These are phyloP conservation scores for Akabosia matsudoensis DNA, from an alignment of 1,140 invertebrate species.

Conservation along the genomic window DNA sequence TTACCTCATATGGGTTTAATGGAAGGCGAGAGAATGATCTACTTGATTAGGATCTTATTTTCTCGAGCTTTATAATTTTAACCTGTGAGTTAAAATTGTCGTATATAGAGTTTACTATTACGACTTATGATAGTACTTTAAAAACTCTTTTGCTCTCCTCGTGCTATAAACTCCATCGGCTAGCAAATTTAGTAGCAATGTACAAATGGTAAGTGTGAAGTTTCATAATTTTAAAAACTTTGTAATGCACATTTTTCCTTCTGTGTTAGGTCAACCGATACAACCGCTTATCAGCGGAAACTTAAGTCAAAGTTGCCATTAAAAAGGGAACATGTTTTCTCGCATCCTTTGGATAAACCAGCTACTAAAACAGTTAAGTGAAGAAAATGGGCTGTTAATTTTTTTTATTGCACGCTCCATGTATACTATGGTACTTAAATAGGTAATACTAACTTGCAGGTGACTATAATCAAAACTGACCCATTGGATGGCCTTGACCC, in stretches of 20 bases:
- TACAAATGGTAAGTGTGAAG: not conserved
- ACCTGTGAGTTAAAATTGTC: too few relatives aligned
- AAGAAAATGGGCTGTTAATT: not conserved
- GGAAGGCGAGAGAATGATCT: too few relatives aligned
- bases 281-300: constrained; percentile 45
- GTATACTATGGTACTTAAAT: not conserved
- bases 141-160: too few relatives aligned
- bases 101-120: too few relatives aligned
- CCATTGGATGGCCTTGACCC: constrained; percentile 37
- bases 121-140: too few relatives aligned
- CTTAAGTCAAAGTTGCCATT: constrained; percentile 10
- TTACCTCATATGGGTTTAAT: too few relatives aligned
- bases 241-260: not conserved
- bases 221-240: not conserved
- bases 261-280: constrained; percentile 50
- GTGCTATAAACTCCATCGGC: too few relatives aligned
- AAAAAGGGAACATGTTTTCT: not conserved
- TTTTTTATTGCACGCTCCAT: not conserved
- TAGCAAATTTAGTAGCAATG: not conserved
- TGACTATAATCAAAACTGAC: constrained; percentile 16
- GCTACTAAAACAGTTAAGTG: not conserved
- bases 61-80: too few relatives aligned
- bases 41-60: too few relatives aligned
- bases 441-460: not conserved
- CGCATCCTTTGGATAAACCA: constrained; percentile 1